Evolutionary conservation across 1,140 invertebrate species (phyloP), one percentile per base, ranked within the genome.

Genomic region (Alviniconcha marisindica): DNA sequence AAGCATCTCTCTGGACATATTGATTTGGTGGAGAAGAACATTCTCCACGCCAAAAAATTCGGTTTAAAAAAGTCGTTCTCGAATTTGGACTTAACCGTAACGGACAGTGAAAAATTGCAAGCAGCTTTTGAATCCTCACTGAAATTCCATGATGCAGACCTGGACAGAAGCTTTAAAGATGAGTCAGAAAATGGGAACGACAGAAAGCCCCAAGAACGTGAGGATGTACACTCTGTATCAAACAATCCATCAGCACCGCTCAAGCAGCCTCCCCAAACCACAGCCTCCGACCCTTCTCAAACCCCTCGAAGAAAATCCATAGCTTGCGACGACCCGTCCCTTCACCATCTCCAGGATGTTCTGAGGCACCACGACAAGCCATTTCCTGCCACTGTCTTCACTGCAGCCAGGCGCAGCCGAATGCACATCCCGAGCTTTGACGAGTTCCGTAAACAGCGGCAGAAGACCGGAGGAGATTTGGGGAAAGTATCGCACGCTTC

Each of bases 341-440:
- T 66, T 40, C 44, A 66, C 5, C 31, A 51, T 21, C 63, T 71
- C 10, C 56, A 44, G 1, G 63, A 81, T 21, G 38, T 48, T 42
- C n/a, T 66, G 24, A 24, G 31, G 48, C n/a, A 81, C 63, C n/a
- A 81, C 63, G 15, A 42, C 31, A n/a, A 31, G 36, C 33, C 60
- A 5, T 63, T 63, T 24, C 24, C 60, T 63, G 38, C 3, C 7
- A 38, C 7, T 38, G 28, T 63, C 21, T 63, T 33, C 24, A n/a
- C 51, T 36, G 54, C 7, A 12, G 1, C 12, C 14, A 83, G 36
- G 12, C 73, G 73, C 0, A 12, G 36, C 1, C 77, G 76, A 71
- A 63, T 83, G 40, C 76, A 71, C 60, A 83, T 83, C 3, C 82
- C 82, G 12, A 83, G 82, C 54, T 83, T 83, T 79, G n/a, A 69